Conservation (phyloP, 2,113 vertebrate species). For the Peromyscus maniculatus region DNA sequence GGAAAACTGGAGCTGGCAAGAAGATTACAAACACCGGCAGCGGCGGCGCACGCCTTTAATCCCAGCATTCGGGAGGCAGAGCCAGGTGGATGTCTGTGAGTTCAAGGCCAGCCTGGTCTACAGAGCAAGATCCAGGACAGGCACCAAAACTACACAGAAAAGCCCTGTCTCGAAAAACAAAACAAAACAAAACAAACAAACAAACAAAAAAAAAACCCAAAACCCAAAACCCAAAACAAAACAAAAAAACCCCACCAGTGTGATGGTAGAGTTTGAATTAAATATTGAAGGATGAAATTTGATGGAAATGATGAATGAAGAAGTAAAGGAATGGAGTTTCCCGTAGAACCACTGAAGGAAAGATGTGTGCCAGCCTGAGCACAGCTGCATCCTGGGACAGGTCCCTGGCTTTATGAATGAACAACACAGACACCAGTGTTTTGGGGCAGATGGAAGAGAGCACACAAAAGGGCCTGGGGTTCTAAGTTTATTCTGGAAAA, state of each 20-base stretch:
- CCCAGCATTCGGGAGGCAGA: no score
- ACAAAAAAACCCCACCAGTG: no score
- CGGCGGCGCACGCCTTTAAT: no score
- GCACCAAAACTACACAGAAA: no score
- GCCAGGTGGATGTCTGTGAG: no score
- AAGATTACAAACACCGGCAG: background rate
- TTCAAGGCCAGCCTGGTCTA: no score
- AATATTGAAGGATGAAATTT: background rate
- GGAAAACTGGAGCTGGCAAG: background rate
- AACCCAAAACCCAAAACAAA: no score
- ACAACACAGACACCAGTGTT: background rate
- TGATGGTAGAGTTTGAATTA: background rate
- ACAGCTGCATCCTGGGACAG: no score
- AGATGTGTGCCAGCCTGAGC: background rate
- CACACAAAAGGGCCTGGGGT: background rate
- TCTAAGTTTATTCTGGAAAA: background rate
- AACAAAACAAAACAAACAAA: no score
- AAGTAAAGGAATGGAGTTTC: background rate
- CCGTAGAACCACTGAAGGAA: background rate
- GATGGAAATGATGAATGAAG: background rate
- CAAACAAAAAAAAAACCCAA: no score
- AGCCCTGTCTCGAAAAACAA: no score
- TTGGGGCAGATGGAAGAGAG: background rate
- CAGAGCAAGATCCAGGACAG: no score
- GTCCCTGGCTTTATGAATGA: background rate